Percentiles rank a stretch among this genome's conserved stretches.
Conservation (phyloP, 2,113 vertebrate species). For the Rattus norvegicus region DNA sequence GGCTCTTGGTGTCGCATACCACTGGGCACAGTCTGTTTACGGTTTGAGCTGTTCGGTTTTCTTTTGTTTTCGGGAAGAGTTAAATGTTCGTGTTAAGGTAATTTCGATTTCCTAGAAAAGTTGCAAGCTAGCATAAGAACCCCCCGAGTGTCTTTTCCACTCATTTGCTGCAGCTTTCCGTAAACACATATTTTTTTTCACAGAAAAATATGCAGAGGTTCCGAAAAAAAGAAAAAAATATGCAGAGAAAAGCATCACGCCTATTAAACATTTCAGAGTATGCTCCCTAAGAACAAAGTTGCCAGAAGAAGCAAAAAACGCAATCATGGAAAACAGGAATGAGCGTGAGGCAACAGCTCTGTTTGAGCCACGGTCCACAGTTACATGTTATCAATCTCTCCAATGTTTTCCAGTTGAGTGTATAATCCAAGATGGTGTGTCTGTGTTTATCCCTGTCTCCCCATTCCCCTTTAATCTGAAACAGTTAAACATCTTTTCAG, state of each 20-base stretch:
- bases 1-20: not conserved
- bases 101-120: slow-evolving; percentile 49
- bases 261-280: slow-evolving; percentile 12
- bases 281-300: slow-evolving; percentile 10
- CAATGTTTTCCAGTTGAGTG: not conserved
- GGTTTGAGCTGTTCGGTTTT: not conserved
- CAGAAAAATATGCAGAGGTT: not conserved
- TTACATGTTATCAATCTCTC: not conserved
- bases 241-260: not conserved
- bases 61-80: not conserved
- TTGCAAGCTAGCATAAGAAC: not conserved
- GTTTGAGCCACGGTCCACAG: not conserved
- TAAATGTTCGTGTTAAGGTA: not conserved
- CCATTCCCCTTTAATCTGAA: not conserved
- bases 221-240: not conserved
- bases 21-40: not conserved
- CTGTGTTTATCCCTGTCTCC: not conserved
- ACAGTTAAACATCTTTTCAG: not conserved
- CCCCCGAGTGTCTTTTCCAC: not conserved
- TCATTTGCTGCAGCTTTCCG: not conserved
- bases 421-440: not conserved
- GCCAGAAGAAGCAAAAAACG: slow-evolving; percentile 24
- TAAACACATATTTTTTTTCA: not conserved
- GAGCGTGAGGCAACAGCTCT: not conserved
- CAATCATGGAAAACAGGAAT: not conserved